Evolutionary conservation across 2,113 vertebrate species (phyloP).

Genomic region (Tenrec ecaudatus): DNA sequence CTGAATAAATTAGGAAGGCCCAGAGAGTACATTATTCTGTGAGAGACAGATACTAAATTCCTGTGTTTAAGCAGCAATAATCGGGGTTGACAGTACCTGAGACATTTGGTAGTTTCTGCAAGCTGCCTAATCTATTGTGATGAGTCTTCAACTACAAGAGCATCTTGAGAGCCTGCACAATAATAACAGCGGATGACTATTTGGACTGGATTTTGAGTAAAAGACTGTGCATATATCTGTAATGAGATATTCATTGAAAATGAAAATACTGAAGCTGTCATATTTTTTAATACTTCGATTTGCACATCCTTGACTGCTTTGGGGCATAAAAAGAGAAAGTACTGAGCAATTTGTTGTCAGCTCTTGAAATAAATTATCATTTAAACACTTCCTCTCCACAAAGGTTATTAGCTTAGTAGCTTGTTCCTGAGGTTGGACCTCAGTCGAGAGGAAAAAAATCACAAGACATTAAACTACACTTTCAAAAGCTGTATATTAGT

Average conservation of each 20-base stretch:
- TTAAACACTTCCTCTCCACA: conserved; percentile 81
- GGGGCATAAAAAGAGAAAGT: conserved; percentile 78
- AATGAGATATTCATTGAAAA: conserved; percentile 82
- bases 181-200: conserved; percentile 74
- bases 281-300: conserved; percentile 81
- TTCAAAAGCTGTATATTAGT: conserved; percentile 76
- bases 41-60: conserved; percentile 72
- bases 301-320: conserved; percentile 80
- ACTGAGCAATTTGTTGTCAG: conserved; percentile 80
- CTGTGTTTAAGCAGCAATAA: conserved; percentile 69
- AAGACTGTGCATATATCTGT: conserved; percentile 70
- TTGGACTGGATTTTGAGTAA: conserved; percentile 71
- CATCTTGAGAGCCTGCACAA: conserved; percentile 34
- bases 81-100: conserved; percentile 69
- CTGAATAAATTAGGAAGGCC: conserved; percentile 74
- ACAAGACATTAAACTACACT: conserved; percentile 67
- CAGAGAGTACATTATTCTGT: conserved; percentile 63
- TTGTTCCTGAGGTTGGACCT: conserved; percentile 75
- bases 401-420: conserved; percentile 79
- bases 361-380: conserved; percentile 80
- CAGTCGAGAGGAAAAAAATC: conserved; percentile 47
- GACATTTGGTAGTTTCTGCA: conserved; percentile 74
- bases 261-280: conserved; percentile 75
- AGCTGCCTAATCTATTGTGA: conserved; percentile 74
- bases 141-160: conserved; percentile 71